A percentile compares a stretch with the other conserved stretches of the same genome.
Conservation (phyloP, 2,113 vertebrate genomes). For the Tinamus guttatus region DNA sequence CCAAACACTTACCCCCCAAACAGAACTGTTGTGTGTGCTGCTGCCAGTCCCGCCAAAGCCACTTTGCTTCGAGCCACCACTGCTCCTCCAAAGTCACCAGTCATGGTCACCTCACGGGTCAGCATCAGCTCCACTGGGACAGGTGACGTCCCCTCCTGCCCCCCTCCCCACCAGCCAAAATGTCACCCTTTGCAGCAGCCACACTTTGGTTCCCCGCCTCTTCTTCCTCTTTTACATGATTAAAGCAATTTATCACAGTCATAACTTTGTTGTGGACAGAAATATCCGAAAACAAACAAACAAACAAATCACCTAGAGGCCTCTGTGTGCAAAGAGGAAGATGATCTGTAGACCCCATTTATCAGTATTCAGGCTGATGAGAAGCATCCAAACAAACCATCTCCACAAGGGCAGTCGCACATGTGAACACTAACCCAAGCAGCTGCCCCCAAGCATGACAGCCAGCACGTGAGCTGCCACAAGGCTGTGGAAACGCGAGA, state of each 20-base stretch:
- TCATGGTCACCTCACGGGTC: too few species aligned
- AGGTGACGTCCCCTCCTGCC: neutral
- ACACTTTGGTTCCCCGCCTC: neutral
- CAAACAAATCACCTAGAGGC: neutral
- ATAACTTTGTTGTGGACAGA: neutral
- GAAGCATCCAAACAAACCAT: neutral
- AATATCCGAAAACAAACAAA: neutral
- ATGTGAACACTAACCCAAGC: neutral
- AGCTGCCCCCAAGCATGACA: neutral
- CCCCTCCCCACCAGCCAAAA: neutral
- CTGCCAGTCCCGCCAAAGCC: accelerated
- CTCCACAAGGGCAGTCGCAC: accelerated
- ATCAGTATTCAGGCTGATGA: neutral
- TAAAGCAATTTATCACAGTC: neutral
- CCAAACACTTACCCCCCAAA: neutral
- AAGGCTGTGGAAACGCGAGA: neutral
- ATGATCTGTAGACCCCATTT: neutral
- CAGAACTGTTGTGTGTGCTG: neutral
- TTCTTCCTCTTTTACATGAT: neutral
- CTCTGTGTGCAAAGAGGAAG: neutral
- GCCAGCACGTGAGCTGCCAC: neutral
- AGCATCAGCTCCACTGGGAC: neutral
- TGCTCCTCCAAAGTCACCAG: neutral
- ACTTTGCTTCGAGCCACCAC: neutral
- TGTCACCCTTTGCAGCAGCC: neutral